A percentile compares a stretch with the other conserved stretches of the same genome.
Conservation (phyloP, 1,140 invertebrate genomes). For the Mizuhopecten yessoensis region DNA sequence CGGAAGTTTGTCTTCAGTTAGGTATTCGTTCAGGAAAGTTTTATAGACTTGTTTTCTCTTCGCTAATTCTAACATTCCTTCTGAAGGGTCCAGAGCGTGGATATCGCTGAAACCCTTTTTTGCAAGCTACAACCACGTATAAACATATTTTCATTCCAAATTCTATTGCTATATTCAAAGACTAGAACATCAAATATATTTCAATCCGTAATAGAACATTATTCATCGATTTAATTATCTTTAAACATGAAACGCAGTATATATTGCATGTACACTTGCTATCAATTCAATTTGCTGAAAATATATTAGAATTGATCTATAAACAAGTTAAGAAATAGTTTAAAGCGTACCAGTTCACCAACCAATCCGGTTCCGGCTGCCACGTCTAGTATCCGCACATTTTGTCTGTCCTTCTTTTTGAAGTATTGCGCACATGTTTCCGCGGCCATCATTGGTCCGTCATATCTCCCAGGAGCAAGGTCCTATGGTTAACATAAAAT, state of each 20-base stretch:
- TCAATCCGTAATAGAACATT: too few species aligned
- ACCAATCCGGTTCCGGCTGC: conserved; percentile 81
- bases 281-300: too few species aligned
- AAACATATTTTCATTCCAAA: too few species aligned
- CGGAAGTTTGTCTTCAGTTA: conserved; percentile 27
- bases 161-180: too few species aligned
- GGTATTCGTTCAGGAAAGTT: conserved; percentile 10
- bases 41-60: background rate
- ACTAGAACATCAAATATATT: too few species aligned
- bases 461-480: conserved; percentile 56
- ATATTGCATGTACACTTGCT: too few species aligned
- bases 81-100: conserved; percentile 44
- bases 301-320: too few species aligned
- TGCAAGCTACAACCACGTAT: background rate
- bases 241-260: too few species aligned
- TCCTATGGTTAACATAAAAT: conserved; percentile 49
- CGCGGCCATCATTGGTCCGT: conserved; percentile 57
- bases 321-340: too few species aligned
- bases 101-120: conserved; percentile 21
- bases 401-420: background rate
- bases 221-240: too few species aligned
- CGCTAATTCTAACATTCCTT: conserved; percentile 43
- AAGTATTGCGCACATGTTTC: conserved; percentile 50
- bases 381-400: conserved; percentile 74
- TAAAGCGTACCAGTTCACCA: conserved; percentile 70